Evolutionary conservation across 2,888 invertebrate species (phyloP).

Genomic region (Anoplius nigerrimus): DNA sequence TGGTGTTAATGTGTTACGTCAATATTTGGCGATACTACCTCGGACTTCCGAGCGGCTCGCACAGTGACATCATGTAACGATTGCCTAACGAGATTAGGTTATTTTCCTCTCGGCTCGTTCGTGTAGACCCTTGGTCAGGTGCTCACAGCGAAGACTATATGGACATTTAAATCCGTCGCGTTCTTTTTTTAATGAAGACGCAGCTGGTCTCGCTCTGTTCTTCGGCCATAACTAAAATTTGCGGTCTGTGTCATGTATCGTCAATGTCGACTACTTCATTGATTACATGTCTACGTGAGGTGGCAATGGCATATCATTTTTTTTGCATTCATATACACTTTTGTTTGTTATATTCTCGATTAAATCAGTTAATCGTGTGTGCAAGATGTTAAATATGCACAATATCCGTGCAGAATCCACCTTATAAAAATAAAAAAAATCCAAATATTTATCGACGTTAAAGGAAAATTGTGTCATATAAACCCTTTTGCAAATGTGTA

Average conservation of each 20-base stretch:
- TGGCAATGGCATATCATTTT: too few species aligned
- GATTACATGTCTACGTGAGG: too few species aligned
- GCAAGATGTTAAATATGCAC: too few species aligned
- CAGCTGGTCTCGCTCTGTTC: constrained; percentile 21
- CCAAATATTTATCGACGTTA: too few species aligned
- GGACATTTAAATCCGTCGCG: constrained; percentile 59
- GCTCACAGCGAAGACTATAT: constrained; percentile 40
- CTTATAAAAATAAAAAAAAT: too few species aligned
- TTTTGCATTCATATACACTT: too few species aligned
- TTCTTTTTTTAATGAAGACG: constrained; percentile 59
- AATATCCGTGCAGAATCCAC: too few species aligned
- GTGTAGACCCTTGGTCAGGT: constrained; percentile 44
- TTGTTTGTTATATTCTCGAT: too few species aligned
- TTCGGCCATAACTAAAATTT: constrained; percentile 25
- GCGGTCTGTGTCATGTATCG: not conserved
- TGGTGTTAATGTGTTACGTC: constrained; percentile 47
- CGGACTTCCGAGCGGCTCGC: constrained; percentile 23
- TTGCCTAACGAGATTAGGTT: constrained; percentile 54
- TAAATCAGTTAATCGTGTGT: too few species aligned
- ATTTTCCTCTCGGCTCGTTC: constrained; percentile 42
- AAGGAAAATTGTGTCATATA: too few species aligned
- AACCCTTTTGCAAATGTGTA: too few species aligned
- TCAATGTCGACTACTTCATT: too few species aligned
- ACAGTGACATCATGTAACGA: constrained; percentile 21
- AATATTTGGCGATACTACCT: constrained; percentile 52